Conservation (phyloP, 2,888 invertebrate species). For the Reticulitermes lucifugus region DNA sequence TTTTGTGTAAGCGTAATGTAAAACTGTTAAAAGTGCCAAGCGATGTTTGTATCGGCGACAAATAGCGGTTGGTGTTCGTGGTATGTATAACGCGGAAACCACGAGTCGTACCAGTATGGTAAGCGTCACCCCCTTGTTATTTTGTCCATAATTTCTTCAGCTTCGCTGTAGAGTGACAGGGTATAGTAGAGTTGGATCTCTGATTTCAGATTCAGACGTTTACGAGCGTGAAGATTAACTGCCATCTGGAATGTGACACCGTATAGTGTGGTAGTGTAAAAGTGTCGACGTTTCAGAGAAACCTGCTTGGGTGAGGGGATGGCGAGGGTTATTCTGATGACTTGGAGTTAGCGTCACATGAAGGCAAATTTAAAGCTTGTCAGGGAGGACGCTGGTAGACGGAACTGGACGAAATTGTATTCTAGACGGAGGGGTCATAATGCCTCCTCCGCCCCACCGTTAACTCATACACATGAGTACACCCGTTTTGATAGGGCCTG, state of each 20-base stretch:
- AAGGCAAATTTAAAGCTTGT: not conserved
- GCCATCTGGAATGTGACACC: too few relatives aligned
- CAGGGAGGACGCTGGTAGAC: not conserved
- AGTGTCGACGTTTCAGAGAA: too few relatives aligned
- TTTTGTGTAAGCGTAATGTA: too few relatives aligned
- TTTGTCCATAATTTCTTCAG: not conserved
- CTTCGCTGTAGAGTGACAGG: not conserved
- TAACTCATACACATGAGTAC: too few relatives aligned
- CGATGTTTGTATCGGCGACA: not conserved
- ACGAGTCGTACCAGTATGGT: too few relatives aligned
- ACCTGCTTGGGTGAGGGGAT: not conserved
- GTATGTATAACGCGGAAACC: not conserved
- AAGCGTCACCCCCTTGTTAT: too few relatives aligned
- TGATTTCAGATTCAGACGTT: not conserved
- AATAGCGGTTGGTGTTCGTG: not conserved
- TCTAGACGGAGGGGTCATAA: not conserved
- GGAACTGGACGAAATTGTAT: not conserved
- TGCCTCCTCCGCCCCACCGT: too few relatives aligned
- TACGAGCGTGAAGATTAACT: not conserved
- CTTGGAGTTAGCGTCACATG: not conserved
- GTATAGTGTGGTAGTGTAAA: too few relatives aligned
- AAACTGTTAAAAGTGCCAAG: not conserved
- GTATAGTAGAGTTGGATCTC: not conserved
- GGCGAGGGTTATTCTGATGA: not conserved
- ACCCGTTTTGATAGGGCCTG: too few relatives aligned